These are phyloP conservation scores for Sturnira hondurensis DNA, from an alignment of 2,113 vertebrate genomes.

Conservation along the genomic window DNA sequence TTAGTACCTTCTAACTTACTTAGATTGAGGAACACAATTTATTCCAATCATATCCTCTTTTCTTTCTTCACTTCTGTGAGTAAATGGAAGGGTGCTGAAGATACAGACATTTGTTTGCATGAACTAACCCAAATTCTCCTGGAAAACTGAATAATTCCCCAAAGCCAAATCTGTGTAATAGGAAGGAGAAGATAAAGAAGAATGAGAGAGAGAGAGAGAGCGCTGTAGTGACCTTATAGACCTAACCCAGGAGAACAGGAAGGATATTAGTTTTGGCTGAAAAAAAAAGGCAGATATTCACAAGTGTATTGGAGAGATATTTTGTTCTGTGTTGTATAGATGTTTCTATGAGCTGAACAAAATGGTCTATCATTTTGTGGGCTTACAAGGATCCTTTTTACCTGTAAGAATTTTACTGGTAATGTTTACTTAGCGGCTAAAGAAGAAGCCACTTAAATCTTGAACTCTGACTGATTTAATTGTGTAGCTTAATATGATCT, in stretches of 20 bases:
- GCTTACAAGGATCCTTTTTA: neutral
- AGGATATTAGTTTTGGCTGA: conserved; percentile 64
- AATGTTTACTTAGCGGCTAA: conserved; percentile 34
- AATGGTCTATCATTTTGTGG: conserved; percentile 34
- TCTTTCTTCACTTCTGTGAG: neutral
- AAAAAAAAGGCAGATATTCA: conserved; percentile 51
- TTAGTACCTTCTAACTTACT: neutral
- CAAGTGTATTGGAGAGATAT: neutral
- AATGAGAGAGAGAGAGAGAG: neutral
- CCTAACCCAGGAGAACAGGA: conserved; percentile 24
- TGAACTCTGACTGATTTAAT: neutral
- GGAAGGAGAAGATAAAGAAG: neutral
- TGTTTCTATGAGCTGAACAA: neutral
- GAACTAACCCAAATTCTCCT: neutral
- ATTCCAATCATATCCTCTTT: neutral
- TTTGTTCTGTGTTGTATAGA: conserved; percentile 33
- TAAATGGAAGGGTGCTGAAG: neutral
- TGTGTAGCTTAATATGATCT: neutral
- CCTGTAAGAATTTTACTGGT: conserved; percentile 9
- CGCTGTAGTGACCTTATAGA: conserved; percentile 55
- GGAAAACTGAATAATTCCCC: neutral
- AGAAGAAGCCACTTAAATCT: conserved; percentile 19
- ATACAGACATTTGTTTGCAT: neutral
- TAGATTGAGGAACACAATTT: neutral
- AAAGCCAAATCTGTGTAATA: neutral